phyloP scores from a whole-genome alignment of 2,113 vertebrate species.

The Irena cyanogastra region DNA sequence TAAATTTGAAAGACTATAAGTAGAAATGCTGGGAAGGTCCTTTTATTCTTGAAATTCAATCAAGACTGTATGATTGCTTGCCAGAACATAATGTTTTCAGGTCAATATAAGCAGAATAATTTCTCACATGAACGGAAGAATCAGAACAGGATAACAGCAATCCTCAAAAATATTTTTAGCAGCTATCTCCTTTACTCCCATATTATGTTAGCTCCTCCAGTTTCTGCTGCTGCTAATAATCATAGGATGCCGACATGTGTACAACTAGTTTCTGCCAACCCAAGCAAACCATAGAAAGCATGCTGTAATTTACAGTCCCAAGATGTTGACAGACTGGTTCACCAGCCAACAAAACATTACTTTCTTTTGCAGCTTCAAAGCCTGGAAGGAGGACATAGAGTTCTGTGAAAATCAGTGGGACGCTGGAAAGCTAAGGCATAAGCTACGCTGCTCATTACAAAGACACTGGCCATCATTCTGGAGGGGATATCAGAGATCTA shows the following conservation, averaged over 20 bases:
- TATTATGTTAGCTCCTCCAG: background rate
- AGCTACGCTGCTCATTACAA: background rate
- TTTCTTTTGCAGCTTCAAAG: constrained; percentile 48
- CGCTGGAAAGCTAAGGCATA: constrained; percentile 19
- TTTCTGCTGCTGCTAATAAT: constrained; percentile 35
- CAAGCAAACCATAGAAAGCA: constrained; percentile 38
- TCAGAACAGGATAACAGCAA: background rate
- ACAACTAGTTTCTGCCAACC: constrained; percentile 30
- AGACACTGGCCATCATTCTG: constrained; percentile 4
- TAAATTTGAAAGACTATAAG: background rate
- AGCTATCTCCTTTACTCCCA: background rate
- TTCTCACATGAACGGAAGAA: background rate
- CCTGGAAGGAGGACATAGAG: background rate
- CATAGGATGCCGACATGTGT: constrained; percentile 25
- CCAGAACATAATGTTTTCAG: background rate
- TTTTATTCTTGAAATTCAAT: background rate
- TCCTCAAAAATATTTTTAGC: background rate
- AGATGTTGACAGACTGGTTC: constrained; percentile 46
- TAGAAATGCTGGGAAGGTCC: background rate
- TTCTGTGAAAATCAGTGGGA: constrained; percentile 54
- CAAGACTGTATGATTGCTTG: background rate
- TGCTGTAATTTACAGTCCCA: constrained; percentile 11
- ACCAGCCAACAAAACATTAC: constrained; percentile 45
- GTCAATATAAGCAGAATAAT: background rate
- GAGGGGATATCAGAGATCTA: constrained; percentile 19